Percentiles rank a stretch among this genome's conserved stretches.
These are phyloP conservation scores for Epiblema foenella DNA, from an alignment of 2,888 invertebrate genomes.

Conservation along the genomic window DNA sequence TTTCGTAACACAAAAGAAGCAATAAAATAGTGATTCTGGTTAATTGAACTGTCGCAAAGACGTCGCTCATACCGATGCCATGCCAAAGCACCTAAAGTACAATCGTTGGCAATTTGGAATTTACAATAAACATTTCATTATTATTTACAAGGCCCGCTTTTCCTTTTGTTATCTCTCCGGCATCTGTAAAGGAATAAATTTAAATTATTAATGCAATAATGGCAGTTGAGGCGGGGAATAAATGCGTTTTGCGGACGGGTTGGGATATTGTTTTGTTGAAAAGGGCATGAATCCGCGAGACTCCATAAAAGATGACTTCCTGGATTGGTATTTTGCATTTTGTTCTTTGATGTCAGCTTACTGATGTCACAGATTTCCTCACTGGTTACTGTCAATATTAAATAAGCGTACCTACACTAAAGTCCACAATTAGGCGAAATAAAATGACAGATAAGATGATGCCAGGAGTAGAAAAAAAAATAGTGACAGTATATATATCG, in stretches of 20 bases:
- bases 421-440: too few species aligned
- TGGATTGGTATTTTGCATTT: too few species aligned
- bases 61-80: conserved; percentile 6
- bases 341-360: too few species aligned
- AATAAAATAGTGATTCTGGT: neutral
- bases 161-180: conserved; percentile 76
- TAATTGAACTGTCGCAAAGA: neutral
- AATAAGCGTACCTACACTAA: too few species aligned
- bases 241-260: conserved; percentile 13
- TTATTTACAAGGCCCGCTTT: conserved; percentile 53
- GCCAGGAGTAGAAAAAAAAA: too few species aligned
- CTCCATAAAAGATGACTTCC: too few species aligned
- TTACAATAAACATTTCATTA: conserved; percentile 57
- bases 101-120: conserved; percentile 53
- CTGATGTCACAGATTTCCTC: too few species aligned
- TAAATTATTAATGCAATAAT: conserved; percentile 44
- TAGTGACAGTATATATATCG: too few species aligned
- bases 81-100: conserved; percentile 35
- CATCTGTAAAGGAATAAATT: conserved; percentile 65
- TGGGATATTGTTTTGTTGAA: conserved; percentile 17
- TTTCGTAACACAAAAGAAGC: too few species aligned
- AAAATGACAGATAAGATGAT: too few species aligned
- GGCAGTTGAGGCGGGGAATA: conserved; percentile 27
- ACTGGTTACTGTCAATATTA: too few species aligned
- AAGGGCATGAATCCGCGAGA: too few species aligned